Conservation (phyloP, 2,797 vertebrate genomes). For the Melanogrammus aeglefinus region DNA sequence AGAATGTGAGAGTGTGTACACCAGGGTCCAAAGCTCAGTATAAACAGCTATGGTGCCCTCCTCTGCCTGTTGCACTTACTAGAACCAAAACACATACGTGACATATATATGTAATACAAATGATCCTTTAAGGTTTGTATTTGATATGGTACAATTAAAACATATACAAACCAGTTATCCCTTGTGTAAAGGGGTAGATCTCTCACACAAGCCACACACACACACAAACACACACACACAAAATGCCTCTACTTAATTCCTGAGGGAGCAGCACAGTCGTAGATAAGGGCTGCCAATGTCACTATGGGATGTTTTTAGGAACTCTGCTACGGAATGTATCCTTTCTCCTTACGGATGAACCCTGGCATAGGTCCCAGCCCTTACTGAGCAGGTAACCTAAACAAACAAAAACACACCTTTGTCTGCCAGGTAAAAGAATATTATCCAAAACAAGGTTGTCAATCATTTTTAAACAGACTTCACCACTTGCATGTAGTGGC, state of each 20-base stretch:
- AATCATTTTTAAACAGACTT: neutral
- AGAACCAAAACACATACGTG: neutral
- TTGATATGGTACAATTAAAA: neutral
- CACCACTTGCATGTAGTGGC: neutral
- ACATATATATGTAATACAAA: neutral
- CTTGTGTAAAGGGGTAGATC: too few relatives aligned
- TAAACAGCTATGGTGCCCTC: constrained; percentile 57
- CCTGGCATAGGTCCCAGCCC: neutral
- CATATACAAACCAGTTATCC: neutral
- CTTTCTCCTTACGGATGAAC: neutral
- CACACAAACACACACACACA: too few relatives aligned
- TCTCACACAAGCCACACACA: too few relatives aligned
- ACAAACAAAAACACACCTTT: too few relatives aligned
- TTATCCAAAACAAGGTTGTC: neutral
- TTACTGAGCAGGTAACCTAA: neutral
- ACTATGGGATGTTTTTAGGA: too few relatives aligned
- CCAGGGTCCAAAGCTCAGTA: constrained; percentile 36
- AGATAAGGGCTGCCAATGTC: too few relatives aligned
- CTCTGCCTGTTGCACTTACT: constrained; percentile 51
- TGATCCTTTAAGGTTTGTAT: neutral
- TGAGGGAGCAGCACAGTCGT: too few relatives aligned
- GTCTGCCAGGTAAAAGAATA: too few relatives aligned
- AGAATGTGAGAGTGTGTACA: constrained; percentile 48
- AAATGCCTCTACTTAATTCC: too few relatives aligned
- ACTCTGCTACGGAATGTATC: neutral